Evolutionary conservation across 2,113 vertebrate species (phyloP).

Genomic region (Hemicordylus capensis): DNA sequence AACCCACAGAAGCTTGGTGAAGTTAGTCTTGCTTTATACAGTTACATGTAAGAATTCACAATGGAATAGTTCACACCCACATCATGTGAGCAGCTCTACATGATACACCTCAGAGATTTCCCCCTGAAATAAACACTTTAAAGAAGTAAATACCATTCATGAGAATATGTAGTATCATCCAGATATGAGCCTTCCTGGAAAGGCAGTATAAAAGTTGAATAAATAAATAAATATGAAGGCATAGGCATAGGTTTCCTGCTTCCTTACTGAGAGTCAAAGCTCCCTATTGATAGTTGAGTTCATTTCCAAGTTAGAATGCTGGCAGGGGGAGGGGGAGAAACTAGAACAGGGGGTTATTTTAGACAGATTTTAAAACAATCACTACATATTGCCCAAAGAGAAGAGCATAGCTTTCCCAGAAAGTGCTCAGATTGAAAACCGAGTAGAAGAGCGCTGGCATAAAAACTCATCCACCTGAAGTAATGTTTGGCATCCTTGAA

Average conservation of each 20-base stretch:
- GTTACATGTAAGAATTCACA: not conserved
- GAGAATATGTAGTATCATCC: not conserved
- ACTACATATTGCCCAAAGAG: not conserved
- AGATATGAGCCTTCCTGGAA: no score
- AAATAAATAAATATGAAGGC: no score
- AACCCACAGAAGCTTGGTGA: not conserved
- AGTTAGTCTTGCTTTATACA: no score
- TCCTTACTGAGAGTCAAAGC: not conserved
- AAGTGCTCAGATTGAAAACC: not conserved
- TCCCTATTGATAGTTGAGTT: no score
- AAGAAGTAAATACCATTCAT: not conserved
- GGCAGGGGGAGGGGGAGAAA: no score
- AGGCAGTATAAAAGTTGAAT: no score
- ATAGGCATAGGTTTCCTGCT: not conserved
- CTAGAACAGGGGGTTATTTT: not conserved
- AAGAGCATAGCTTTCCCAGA: not conserved
- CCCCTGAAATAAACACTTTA: not conserved
- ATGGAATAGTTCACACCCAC: not conserved
- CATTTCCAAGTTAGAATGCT: not conserved
- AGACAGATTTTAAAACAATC: not conserved
- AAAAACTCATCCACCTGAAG: not conserved
- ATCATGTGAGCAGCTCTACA: not conserved
- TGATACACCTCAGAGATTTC: not conserved
- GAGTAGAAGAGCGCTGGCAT: not conserved
- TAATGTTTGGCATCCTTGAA: not conserved